Base-by-base conservation (phyloP, 2,888 invertebrate genomes). In the Drosophila trichaetosa region DNA sequence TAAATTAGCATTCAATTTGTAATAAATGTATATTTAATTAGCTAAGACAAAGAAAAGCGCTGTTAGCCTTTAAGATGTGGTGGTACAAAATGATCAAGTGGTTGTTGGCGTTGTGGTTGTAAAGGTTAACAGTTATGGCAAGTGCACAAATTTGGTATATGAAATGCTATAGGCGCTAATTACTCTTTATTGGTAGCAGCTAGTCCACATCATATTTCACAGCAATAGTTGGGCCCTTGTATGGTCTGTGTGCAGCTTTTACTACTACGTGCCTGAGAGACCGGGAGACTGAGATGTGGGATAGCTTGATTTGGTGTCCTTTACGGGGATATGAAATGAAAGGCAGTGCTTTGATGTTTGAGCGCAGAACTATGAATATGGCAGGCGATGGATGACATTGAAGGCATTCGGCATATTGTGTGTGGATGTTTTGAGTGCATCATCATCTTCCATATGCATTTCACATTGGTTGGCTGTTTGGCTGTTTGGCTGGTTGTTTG, bases 281-380 rank as follows among this genome's bases (percentile, higher is more conserved):
- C 76, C 21, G 63, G 40, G 40, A 57, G 57, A 42, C 40, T 10
- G 40, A 34, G 83, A 83, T 83, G 83, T 67, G 69, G 84, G 84
- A 84, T 89, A 84, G 84, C 84, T 82, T 70, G 79, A 79, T 84
- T 84, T 84, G 89, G 89, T 60, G 84, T 84, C 84, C 84, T 84
- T 89, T 73, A 68, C 59, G 69, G 57, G 69, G 63, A 53, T 57
- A 31, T 64, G 65, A 84, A 81, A 89, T 84, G 84, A 84, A 84
- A 88, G 89, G 87, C 89, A 81, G 48, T 46, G 79, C 87, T 84
- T 84, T 84, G 84, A 84, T 73, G 87, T 84, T 59, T 48, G 49
- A 56, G 87, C 84, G 86, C 76, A 79, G 80, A 79, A 80, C 81
- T 80, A 79, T 80, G 81, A 79, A 79, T 77, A 69, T 80, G 77